Conservation (phyloP, 2,113 vertebrate genomes). For the Euleptes europaea region DNA sequence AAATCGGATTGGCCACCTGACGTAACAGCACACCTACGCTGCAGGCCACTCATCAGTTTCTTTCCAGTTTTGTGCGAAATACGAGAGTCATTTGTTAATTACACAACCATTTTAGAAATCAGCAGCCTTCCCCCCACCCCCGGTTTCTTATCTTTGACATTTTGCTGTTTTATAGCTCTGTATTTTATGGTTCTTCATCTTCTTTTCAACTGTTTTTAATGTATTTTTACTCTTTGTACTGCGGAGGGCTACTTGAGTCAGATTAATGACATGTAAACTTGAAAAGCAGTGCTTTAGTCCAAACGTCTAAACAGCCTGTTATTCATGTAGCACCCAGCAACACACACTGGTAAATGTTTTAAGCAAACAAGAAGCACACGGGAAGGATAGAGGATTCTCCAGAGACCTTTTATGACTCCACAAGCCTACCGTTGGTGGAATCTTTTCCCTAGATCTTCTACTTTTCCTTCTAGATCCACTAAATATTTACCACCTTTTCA, state of each 20-base stretch:
- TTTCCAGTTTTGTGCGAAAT: background rate
- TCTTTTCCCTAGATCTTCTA: background rate
- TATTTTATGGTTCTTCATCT: background rate
- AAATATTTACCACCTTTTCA: slow-evolving; percentile 5
- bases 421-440: background rate
- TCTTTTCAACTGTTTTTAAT: background rate
- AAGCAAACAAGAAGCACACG: background rate
- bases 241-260: background rate
- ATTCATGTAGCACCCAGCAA: background rate
- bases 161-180: background rate
- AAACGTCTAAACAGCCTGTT: background rate
- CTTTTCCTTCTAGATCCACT: background rate
- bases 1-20: background rate
- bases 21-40: background rate
- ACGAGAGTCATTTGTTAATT: background rate
- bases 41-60: background rate
- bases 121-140: no score
- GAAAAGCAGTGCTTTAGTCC: background rate
- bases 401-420: background rate
- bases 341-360: background rate
- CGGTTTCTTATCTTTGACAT: no score
- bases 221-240: background rate
- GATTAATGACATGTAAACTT: background rate
- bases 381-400: background rate
- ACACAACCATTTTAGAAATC: background rate